These are phyloP conservation scores for Tetranychus truncatus DNA, from an alignment of 2,888 invertebrate genomes.

Conservation along the genomic window DNA sequence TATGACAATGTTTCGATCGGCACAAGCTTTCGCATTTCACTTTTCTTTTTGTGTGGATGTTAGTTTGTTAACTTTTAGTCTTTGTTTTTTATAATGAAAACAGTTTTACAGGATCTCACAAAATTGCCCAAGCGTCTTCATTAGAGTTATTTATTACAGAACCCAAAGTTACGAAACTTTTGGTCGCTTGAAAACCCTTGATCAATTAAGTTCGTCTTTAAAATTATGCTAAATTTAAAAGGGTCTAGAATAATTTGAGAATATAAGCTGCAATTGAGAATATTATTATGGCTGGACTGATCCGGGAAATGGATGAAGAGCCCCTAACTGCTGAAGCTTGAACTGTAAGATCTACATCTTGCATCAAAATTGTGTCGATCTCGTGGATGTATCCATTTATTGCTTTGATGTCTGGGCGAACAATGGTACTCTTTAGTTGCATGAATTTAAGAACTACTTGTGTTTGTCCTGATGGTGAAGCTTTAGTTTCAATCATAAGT, in stretches of 20 bases:
- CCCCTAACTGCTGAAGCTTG: background rate
- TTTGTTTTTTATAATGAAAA: background rate
- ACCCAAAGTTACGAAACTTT: background rate
- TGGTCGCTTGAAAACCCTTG: background rate
- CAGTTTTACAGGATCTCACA: background rate
- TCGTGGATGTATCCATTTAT: slow-evolving; percentile 90
- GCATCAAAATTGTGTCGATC: slow-evolving; percentile 66
- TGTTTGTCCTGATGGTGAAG: slow-evolving; percentile 31
- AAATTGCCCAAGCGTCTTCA: background rate
- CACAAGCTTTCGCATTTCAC: too few relatives aligned
- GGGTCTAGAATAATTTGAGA: background rate
- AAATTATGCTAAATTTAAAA: background rate
- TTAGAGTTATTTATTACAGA: background rate
- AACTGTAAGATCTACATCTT: slow-evolving; percentile 53
- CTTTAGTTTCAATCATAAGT: background rate
- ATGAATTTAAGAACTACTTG: slow-evolving; percentile 66
- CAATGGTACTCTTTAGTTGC: slow-evolving; percentile 59
- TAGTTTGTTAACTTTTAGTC: too few relatives aligned
- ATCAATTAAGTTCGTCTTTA: background rate
- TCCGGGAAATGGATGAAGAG: background rate
- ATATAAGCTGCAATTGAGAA: background rate
- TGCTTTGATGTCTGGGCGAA: slow-evolving; percentile 78
- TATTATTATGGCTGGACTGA: background rate
- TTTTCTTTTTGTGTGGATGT: too few relatives aligned
- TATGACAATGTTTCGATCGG: too few relatives aligned